These are phyloP conservation scores for Ryuthela nishihirai DNA, from an alignment of 2,888 invertebrate species.

Conservation along the genomic window DNA sequence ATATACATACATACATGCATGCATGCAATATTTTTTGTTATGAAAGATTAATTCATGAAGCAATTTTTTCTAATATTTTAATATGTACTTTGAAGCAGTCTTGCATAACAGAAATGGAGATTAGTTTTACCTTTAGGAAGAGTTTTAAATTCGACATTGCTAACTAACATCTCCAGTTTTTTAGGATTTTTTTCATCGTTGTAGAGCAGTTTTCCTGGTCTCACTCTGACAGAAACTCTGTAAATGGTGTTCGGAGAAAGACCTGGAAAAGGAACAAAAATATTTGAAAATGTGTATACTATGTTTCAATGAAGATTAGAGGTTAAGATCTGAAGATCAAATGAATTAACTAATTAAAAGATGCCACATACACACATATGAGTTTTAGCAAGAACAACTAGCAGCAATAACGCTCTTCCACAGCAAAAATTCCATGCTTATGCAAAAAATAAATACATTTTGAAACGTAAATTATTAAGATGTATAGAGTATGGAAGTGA, in stretches of 20 bases:
- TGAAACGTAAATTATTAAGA: too few relatives aligned
- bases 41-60: background rate
- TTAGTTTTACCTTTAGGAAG: conserved; percentile 78
- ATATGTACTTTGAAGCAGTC: background rate
- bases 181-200: conserved; percentile 58
- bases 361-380: too few relatives aligned
- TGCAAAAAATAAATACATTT: too few relatives aligned
- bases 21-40: too few relatives aligned
- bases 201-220: conserved; percentile 56
- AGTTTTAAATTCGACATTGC: conserved; percentile 92
- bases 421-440: too few relatives aligned
- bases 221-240: conserved; percentile 91
- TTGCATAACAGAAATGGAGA: too few relatives aligned
- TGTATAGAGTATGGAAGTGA: too few relatives aligned
- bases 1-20: too few relatives aligned
- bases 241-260: conserved; percentile 94
- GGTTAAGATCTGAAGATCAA: background rate
- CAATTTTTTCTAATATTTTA: background rate
- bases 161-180: conserved; percentile 66
- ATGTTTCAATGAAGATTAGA: background rate
- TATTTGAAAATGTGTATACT: background rate
- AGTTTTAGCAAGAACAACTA: too few relatives aligned
- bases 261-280: conserved; percentile 55
- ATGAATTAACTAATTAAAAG: background rate
- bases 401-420: too few relatives aligned